Conservation (phyloP, 2,113 vertebrate genomes). For the Columbina picui region DNA sequence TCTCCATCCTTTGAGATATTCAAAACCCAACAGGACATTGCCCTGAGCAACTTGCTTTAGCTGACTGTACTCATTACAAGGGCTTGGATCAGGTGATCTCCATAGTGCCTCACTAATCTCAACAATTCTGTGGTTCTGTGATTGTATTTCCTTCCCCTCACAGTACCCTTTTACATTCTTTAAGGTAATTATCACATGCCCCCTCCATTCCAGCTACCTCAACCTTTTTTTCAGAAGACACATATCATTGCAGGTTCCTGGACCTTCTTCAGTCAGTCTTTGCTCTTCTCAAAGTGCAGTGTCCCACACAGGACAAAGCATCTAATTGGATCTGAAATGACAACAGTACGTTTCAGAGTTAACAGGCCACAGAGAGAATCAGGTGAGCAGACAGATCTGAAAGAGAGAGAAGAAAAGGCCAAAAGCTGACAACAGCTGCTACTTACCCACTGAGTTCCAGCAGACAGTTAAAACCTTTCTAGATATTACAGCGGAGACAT, state of each 20-base stretch:
- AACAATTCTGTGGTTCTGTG: not conserved
- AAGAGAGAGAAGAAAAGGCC: not conserved
- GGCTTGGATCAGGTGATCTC: not conserved
- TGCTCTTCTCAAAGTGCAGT: not conserved
- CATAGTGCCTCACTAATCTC: not conserved
- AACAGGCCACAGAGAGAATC: not conserved
- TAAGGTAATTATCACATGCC: not conserved
- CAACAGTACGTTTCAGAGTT: not conserved
- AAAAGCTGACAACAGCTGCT: not conserved
- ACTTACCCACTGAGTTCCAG: not conserved
- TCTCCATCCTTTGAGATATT: not conserved
- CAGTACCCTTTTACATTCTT: not conserved
- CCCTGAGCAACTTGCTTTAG: not conserved
- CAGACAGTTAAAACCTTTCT: not conserved
- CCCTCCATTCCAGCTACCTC: not conserved
- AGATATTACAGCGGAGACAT: not conserved
- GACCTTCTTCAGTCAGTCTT: not conserved
- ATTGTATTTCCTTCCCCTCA: not conserved
- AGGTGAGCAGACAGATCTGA: not conserved
- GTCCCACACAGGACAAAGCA: not conserved
- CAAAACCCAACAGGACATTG: not conserved
- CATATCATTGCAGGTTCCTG: rapidly evolving
- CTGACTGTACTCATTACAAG: rapidly evolving
- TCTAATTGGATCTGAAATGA: not conserved
- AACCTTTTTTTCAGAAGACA: not conserved